phyloP scores from a whole-genome alignment of 2,888 invertebrate species.

The Leptinotarsa peninsularis region DNA sequence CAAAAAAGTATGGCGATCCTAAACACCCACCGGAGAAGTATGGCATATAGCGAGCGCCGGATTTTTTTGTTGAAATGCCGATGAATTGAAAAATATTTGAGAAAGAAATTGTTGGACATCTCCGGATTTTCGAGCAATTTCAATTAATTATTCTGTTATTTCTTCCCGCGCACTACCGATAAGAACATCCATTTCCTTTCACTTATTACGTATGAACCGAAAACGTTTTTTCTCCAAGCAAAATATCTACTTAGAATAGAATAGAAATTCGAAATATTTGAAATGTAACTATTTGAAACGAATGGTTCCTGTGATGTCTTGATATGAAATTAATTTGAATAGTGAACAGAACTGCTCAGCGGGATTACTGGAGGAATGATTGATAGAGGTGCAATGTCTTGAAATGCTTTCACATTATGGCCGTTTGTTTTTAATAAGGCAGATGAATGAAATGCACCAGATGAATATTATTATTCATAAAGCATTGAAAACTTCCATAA shows the following conservation, averaged over 20 bases:
- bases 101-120: too few relatives aligned
- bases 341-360: slow-evolving; percentile 17
- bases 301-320: neutral
- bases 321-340: slow-evolving; percentile 20
- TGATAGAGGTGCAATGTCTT: slow-evolving; percentile 24
- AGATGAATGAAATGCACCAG: neutral
- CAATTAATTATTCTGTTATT: too few relatives aligned
- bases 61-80: too few relatives aligned
- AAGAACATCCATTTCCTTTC: too few relatives aligned
- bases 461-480: neutral
- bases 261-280: neutral
- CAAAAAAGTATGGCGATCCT: too few relatives aligned
- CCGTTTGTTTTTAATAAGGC: slow-evolving; percentile 2
- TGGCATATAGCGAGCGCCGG: too few relatives aligned
- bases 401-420: slow-evolving; percentile 9
- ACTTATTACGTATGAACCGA: too few relatives aligned
- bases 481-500: neutral
- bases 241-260: neutral
- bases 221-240: too few relatives aligned
- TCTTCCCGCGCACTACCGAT: too few relatives aligned
- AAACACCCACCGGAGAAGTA: too few relatives aligned
- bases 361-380: slow-evolving; percentile 27
- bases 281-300: neutral
- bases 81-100: too few relatives aligned
- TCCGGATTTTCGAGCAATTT: too few relatives aligned